A percentile compares a stretch with the other conserved stretches of the same genome.
Conservation (phyloP, 1,140 invertebrate genomes). For the Gerris buenoi region DNA sequence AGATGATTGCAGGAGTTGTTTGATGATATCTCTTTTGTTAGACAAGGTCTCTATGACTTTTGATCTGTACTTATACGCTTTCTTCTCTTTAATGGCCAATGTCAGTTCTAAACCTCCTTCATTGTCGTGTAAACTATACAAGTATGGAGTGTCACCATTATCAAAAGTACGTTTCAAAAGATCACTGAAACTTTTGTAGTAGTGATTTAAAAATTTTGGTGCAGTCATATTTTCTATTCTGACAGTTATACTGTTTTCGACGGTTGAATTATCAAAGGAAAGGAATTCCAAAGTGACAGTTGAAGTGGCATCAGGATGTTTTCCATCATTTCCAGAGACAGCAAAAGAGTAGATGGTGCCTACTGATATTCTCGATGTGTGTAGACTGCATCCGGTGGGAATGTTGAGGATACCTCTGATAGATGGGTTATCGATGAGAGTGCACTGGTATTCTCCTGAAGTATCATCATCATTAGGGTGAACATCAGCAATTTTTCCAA, state of each 20-base stretch:
- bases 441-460: conserved; percentile 73
- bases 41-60: conserved; percentile 45
- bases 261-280: conserved; percentile 59
- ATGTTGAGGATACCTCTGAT: conserved; percentile 50
- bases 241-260: conserved; percentile 67
- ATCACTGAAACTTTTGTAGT: conserved; percentile 57
- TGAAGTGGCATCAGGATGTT: conserved; percentile 66
- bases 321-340: conserved; percentile 76
- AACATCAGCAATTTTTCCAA: conserved; percentile 74
- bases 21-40: conserved; percentile 44
- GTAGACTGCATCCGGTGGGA: conserved; percentile 59
- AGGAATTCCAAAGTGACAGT: conserved; percentile 68
- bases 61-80: conserved; percentile 41
- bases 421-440: conserved; percentile 44
- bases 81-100: conserved; percentile 39
- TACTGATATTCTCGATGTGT: conserved; percentile 47
- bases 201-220: conserved; percentile 51
- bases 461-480: conserved; percentile 80
- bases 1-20: conserved; percentile 40
- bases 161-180: conserved; percentile 46
- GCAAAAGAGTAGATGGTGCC: conserved; percentile 51
- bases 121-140: conserved; percentile 58
- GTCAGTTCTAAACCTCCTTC: conserved; percentile 49
- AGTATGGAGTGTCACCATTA: conserved; percentile 42
- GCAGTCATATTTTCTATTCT: conserved; percentile 55